Base-by-base conservation (phyloP, 2,888 invertebrate species). In the Heterodera filipjevi region DNA sequence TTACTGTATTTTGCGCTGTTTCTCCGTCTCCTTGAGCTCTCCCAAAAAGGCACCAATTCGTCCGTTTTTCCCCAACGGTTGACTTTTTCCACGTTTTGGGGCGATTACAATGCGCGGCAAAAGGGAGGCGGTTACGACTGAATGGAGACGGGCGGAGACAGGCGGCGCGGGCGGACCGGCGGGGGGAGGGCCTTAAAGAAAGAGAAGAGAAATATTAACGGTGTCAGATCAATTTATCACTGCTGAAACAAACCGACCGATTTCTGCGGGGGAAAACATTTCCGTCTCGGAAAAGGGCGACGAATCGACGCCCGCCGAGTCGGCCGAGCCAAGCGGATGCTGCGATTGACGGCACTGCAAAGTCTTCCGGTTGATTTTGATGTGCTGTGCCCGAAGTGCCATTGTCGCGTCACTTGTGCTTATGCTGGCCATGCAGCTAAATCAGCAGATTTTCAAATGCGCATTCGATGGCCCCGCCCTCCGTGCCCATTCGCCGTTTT, bases 331-430 rank as follows among this genome's bases (percentile, higher is more conserved):
- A 19, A 3, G 59, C 27, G 59, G 59, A 10, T 27, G 35, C 3
- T 59, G 59, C n/a, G 27, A 27, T 59, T 83, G 71, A 68, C 82
- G 79, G 46, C 82, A 82, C 27, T 81, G 78, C 35, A 83, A 66
- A 8, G 82, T 82, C 46, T 72, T 77, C 30, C 76, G 73, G 68
- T 82, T 82, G 53, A 82, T 82, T 39, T 75, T 68, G 27, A 83
- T 71, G 74, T 82, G 82, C 46, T 82, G 84, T 30, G 66, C 74
- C 27, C 82, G 73, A n/a, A 82, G 77, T 22, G 80, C 79, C 49
- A 64, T 53, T 49, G 82, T 82, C 22, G 76, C 77, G 16, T 66
- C 59, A 35, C 73, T 83, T 27, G 44, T 27, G 59, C 59, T 22
- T 10, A 59, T n/a, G 59, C 27, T 59, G 59, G 27, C 59, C 59